These are phyloP conservation scores for Trissolcus basalis DNA, from an alignment of 1,140 invertebrate species.

Conservation along the genomic window DNA sequence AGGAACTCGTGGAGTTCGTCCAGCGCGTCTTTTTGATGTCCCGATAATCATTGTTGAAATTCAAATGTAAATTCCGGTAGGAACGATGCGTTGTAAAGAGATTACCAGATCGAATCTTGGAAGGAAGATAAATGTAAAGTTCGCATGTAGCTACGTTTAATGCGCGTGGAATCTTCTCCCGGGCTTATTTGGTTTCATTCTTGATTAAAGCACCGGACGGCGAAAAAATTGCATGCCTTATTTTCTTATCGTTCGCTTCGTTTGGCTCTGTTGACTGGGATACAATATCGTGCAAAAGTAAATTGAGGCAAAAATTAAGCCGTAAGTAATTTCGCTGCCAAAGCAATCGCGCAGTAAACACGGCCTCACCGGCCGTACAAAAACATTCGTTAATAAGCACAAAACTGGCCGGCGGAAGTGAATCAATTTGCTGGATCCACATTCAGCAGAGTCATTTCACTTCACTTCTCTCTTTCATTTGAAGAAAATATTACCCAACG, in stretches of 20 bases:
- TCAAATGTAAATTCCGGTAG: constrained; percentile 62
- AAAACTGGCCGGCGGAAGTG: constrained; percentile 10
- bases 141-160: constrained; percentile 61
- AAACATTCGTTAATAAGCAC: constrained; percentile 17
- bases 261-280: constrained; percentile 33
- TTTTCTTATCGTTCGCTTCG: constrained; percentile 50
- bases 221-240: constrained; percentile 51
- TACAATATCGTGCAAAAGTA: constrained; percentile 49
- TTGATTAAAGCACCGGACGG: constrained; percentile 33
- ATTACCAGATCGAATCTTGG: constrained; percentile 62
- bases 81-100: constrained; percentile 50
- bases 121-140: constrained; percentile 68
- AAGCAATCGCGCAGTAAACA: constrained; percentile 48
- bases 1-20: too few species aligned
- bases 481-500: too few species aligned
- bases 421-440: constrained; percentile 13
- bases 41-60: constrained; percentile 58
- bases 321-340: constrained; percentile 54
- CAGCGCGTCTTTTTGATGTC: constrained; percentile 11
- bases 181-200: constrained; percentile 51
- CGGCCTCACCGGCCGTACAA: constrained; percentile 11
- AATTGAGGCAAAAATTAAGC: constrained; percentile 58
- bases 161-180: constrained; percentile 28
- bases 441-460: too few species aligned
- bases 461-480: too few species aligned